Percentiles rank a stretch among this genome's conserved stretches.
These are phyloP conservation scores for Lathamus discolor DNA, from an alignment of 2,113 vertebrate genomes.

Conservation along the genomic window DNA sequence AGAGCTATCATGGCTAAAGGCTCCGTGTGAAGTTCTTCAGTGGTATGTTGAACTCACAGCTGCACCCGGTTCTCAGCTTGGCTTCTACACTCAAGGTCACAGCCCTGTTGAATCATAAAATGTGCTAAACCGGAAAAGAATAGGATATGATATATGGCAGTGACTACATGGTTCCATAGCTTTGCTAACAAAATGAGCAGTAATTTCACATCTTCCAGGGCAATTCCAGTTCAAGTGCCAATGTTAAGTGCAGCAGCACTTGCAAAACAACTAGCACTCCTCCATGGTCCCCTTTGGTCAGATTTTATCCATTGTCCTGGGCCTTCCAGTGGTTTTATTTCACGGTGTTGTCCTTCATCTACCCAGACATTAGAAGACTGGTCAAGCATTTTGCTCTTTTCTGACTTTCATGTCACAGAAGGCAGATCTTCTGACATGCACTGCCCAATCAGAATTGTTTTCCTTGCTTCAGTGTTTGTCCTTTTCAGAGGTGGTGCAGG, in stretches of 20 bases:
- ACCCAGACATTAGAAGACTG: neutral
- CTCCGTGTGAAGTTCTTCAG: neutral
- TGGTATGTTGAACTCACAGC: neutral
- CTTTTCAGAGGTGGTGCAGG: neutral
- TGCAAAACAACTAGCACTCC: neutral
- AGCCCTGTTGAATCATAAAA: neutral
- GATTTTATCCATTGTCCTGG: neutral
- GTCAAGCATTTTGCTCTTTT: neutral
- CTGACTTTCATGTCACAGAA: neutral
- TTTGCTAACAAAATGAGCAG: neutral
- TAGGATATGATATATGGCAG: neutral
- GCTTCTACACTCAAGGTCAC: neutral
- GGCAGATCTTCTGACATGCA: neutral
- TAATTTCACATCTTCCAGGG: neutral
- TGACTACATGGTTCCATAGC: neutral
- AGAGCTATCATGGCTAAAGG: neutral
- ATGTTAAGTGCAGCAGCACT: neutral
- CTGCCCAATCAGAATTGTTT: neutral
- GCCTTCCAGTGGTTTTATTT: neutral
- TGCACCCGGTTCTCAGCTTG: neutral
- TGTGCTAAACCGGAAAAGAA: neutral
- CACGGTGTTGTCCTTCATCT: neutral
- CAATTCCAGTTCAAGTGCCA: neutral
- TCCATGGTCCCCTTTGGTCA: neutral
- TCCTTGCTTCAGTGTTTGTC: neutral